Conservation (phyloP, 2,113 vertebrate species). For the Corythoichthys haematopterus region DNA sequence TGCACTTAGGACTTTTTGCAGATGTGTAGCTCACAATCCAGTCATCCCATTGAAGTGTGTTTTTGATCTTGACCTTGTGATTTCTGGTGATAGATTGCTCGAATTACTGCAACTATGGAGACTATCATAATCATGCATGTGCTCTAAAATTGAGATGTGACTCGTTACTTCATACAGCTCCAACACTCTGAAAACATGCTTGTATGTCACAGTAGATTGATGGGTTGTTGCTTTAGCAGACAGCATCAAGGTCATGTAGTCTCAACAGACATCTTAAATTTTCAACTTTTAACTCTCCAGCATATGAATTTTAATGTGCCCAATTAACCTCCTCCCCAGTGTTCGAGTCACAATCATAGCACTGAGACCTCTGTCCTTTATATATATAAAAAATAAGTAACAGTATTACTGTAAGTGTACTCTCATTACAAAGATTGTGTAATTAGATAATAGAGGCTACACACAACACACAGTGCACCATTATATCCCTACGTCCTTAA, state of each 20-base stretch:
- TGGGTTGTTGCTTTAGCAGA: constrained; percentile 6
- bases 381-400: constrained; percentile 30
- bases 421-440: constrained; percentile 57
- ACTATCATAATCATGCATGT: constrained; percentile 37
- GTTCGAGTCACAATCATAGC: constrained; percentile 48
- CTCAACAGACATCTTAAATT: constrained; percentile 40
- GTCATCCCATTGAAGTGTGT: constrained; percentile 52
- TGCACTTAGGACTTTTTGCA: constrained; percentile 66
- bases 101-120: constrained; percentile 18
- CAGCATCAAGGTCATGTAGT: constrained; percentile 21
- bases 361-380: constrained; percentile 33
- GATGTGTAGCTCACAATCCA: constrained; percentile 68
- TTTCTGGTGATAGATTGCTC: constrained; percentile 27
- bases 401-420: constrained; percentile 6
- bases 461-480: constrained; percentile 55
- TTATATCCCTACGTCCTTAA: constrained; percentile 60
- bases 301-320: constrained; percentile 56
- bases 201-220: constrained; percentile 27
- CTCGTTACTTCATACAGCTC: constrained; percentile 2
- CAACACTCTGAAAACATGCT: constrained; percentile 13
- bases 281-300: constrained; percentile 41
- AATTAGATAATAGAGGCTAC: constrained; percentile 61
- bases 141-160: constrained; percentile 20
- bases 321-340: constrained; percentile 47
- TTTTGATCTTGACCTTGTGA: constrained; percentile 66